phyloP scores from a whole-genome alignment of 2,888 invertebrate genomes.

The Dyspetes luteomarginatus region DNA sequence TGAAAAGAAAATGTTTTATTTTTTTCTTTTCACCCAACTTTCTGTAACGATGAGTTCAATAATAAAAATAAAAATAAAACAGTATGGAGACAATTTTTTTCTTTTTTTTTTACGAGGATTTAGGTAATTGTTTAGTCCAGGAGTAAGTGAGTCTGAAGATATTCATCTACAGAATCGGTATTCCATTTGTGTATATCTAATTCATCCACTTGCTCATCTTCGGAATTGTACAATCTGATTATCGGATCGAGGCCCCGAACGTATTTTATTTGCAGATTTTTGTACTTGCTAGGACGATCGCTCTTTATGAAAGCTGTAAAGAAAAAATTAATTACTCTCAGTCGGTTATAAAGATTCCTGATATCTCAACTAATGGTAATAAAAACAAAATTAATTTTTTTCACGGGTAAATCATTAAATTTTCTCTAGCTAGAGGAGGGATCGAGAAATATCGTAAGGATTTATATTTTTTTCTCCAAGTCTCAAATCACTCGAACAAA shows the following conservation, averaged over 20 bases:
- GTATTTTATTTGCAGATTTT: constrained; percentile 96
- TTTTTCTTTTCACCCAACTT: constrained; percentile 61
- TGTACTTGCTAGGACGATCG: constrained; percentile 94
- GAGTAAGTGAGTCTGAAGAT: constrained; percentile 93
- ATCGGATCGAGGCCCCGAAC: constrained; percentile 97
- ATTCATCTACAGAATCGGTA: constrained; percentile 98
- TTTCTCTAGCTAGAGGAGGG: too few species aligned
- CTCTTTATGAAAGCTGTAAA: constrained; percentile 96
- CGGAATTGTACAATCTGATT: constrained; percentile 94
- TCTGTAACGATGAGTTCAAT: constrained; percentile 57
- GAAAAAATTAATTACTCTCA: too few species aligned
- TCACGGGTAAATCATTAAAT: too few species aligned
- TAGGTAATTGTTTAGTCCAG: constrained; percentile 35
- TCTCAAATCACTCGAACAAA: neutral
- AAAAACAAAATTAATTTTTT: too few species aligned
- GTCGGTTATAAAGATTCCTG: too few species aligned
- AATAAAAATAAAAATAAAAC: constrained; percentile 27
- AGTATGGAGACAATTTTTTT: neutral
- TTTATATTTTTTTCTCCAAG: too few species aligned
- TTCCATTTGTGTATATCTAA: constrained; percentile 99
- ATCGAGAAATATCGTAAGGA: too few species aligned
- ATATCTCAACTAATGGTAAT: too few species aligned
- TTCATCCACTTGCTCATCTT: constrained; percentile 92
- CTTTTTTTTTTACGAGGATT: constrained; percentile 9
- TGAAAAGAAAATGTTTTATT: constrained; percentile 57